phyloP scores from a whole-genome alignment of 2,888 invertebrate genomes.

The Thera britannica region DNA sequence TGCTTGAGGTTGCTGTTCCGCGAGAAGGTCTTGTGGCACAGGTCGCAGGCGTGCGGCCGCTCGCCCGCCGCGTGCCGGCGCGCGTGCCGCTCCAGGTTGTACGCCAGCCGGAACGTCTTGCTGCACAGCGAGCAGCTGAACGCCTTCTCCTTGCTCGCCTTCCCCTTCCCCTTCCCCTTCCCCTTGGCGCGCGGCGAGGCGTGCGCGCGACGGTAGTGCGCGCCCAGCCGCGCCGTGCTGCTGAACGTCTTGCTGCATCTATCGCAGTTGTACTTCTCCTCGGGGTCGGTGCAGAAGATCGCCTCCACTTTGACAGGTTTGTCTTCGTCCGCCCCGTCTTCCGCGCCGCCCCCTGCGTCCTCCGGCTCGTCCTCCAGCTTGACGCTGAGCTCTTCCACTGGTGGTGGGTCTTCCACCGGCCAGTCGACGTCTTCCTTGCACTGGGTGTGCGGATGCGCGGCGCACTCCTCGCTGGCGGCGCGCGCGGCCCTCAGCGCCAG shows the following conservation, averaged over 20 bases:
- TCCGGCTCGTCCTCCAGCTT: constrained; percentile 2
- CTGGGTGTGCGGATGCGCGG: background rate
- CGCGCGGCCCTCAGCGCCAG: background rate
- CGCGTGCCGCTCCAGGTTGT: too few relatives aligned
- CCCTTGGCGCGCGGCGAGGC: too few relatives aligned
- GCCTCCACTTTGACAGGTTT: constrained; percentile 15
- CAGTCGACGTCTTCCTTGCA: too few relatives aligned
- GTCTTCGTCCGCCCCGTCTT: background rate
- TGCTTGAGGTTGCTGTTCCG: too few relatives aligned
- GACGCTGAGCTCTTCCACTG: constrained; percentile 3
- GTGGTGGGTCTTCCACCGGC: background rate
- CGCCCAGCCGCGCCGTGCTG: background rate
- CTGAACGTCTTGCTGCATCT: constrained; percentile 8
- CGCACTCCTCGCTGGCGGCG: background rate
- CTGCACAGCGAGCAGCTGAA: too few relatives aligned
- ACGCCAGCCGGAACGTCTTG: too few relatives aligned
- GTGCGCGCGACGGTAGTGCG: background rate
- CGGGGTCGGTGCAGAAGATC: background rate
- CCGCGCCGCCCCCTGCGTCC: too few relatives aligned
- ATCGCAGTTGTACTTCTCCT: constrained; percentile 6
- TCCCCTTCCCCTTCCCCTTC: too few relatives aligned
- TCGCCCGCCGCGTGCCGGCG: too few relatives aligned
- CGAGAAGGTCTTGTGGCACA: too few relatives aligned
- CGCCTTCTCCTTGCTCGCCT: too few relatives aligned
- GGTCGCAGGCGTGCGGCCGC: too few relatives aligned